phyloP scores from a whole-genome alignment of 2,797 vertebrate species.

The Cuculus canorus region DNA sequence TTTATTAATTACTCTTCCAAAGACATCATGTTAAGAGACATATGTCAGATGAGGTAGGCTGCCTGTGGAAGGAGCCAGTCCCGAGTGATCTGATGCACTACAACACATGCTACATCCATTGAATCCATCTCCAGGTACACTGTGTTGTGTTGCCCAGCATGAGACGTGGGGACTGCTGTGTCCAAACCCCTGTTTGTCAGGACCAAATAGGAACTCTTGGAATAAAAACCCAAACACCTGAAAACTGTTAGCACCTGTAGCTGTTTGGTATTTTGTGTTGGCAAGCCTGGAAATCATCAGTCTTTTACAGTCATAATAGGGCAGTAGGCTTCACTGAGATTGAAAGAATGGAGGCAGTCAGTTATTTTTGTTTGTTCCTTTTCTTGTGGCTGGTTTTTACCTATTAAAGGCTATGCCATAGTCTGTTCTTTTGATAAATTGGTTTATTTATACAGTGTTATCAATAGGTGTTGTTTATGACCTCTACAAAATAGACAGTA shows the following conservation, averaged over 20 bases:
- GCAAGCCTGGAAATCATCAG: not conserved
- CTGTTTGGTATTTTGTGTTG: not conserved
- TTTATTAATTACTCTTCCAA: not conserved
- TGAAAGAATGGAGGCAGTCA: not conserved
- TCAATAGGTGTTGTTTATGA: not conserved
- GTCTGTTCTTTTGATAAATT: not conserved
- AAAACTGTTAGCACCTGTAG: not conserved
- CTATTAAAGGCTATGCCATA: not conserved
- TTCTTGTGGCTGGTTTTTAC: not conserved
- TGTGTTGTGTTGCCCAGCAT: accelerated
- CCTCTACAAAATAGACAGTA: not conserved
- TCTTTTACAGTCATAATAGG: not conserved
- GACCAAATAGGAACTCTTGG: not conserved
- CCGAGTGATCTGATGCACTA: not conserved
- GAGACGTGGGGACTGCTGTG: not conserved
- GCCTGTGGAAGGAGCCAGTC: not conserved
- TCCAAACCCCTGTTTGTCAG: not conserved
- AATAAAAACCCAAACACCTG: not conserved
- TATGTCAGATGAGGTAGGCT: not conserved
- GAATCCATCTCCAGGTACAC: not conserved
- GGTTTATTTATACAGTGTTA: not conserved
- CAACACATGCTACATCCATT: not conserved
- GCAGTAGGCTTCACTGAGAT: not conserved
- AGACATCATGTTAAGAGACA: not conserved
- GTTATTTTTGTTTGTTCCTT: not conserved